Percentiles rank a stretch among this genome's conserved stretches.
Evolutionary conservation across 2,888 invertebrate genomes (phyloP).

Genomic region (Homarus gammarus): DNA sequence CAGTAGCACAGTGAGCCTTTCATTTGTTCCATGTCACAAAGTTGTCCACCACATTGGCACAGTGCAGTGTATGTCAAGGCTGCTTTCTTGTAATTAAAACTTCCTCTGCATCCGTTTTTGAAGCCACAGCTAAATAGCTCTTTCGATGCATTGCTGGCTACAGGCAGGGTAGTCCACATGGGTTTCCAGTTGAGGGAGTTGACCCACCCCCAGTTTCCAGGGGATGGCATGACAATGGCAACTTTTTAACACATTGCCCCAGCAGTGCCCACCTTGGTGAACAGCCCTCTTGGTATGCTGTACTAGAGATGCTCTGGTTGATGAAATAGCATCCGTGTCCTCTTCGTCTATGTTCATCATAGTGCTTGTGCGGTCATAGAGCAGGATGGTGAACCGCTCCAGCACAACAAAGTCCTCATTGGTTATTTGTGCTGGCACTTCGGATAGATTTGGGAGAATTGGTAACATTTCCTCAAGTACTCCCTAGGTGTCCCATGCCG

Average conservation of each 20-base stretch:
- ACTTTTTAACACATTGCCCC: constrained; percentile 10
- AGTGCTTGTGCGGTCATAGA: constrained; percentile 16
- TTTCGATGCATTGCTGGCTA: not conserved
- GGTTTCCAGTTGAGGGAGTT: constrained; percentile 25
- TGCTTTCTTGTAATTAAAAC: constrained; percentile 1
- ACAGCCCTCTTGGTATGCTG: constrained; percentile 30
- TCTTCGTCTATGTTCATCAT: not conserved
- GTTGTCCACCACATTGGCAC: not conserved
- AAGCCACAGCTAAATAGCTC: too few species aligned
- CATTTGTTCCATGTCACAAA: too few species aligned
- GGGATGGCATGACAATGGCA: not conserved
- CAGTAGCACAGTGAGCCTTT: too few species aligned
- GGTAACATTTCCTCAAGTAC: not conserved
- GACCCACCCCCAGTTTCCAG: not conserved
- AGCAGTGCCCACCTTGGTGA: not conserved
- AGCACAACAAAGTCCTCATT: not conserved
- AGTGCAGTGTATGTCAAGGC: not conserved
- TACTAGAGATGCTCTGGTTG: constrained; percentile 5
- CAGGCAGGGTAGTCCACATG: constrained; percentile 14
- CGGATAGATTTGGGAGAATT: too few species aligned
- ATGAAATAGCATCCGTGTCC: too few species aligned
- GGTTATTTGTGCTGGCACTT: constrained; percentile 4
- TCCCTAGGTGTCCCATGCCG: not conserved
- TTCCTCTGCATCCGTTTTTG: not conserved
- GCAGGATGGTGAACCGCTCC: constrained; percentile 11